phyloP scores from a whole-genome alignment of 1,140 invertebrate genomes.

The Tribolium madens region DNA sequence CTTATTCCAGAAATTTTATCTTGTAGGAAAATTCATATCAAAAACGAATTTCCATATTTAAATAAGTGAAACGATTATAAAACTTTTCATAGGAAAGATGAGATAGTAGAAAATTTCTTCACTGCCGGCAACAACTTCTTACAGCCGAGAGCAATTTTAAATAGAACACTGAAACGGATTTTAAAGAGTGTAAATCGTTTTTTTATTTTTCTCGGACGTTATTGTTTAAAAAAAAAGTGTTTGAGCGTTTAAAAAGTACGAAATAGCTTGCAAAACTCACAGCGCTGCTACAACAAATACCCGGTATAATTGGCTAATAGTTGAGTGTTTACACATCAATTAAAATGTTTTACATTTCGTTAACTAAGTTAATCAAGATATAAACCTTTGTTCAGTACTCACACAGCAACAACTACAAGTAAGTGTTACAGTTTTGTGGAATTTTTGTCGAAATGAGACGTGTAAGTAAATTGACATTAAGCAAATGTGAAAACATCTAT shows the following conservation, averaged over 20 bases:
- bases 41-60: conserved; percentile 12
- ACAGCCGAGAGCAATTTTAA: background rate
- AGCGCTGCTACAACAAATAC: background rate
- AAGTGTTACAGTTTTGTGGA: background rate
- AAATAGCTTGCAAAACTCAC: background rate
- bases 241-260: too few relatives aligned
- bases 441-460: background rate
- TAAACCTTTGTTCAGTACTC: too few relatives aligned
- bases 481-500: background rate
- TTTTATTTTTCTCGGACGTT: too few relatives aligned
- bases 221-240: too few relatives aligned
- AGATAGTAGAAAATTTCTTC: background rate
- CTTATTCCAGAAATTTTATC: conserved; percentile 3
- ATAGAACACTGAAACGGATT: background rate
- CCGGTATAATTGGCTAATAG: background rate
- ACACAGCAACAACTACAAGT: background rate
- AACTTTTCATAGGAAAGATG: background rate
- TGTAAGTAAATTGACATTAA: background rate
- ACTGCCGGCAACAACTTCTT: background rate
- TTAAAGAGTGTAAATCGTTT: background rate
- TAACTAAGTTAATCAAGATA: background rate
- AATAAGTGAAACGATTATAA: background rate
- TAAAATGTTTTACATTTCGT: background rate
- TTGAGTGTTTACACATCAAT: background rate
- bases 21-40: conserved; percentile 1